phyloP scores from a whole-genome alignment of 1,140 invertebrate genomes.

The Ericerus pela region DNA sequence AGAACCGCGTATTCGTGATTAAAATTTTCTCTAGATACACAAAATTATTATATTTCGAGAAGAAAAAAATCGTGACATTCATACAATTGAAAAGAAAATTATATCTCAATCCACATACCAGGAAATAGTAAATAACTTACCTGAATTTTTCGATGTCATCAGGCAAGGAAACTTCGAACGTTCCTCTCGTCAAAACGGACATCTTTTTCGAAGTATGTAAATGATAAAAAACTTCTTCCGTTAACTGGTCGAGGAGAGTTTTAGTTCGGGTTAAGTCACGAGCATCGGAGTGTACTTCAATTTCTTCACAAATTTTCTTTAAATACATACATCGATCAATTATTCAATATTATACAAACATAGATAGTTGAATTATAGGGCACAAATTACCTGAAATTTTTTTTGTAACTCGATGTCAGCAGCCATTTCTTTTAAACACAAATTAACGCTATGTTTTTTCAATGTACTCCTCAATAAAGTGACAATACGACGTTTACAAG shows the following conservation, averaged over 20 bases:
- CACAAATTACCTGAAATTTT: background rate
- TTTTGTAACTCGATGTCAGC: background rate
- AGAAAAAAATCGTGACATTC: too few species aligned
- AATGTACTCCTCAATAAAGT: slow-evolving; percentile 45
- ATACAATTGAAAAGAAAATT: too few species aligned
- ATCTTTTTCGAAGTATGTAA: background rate
- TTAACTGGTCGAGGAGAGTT: background rate
- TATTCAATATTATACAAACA: background rate
- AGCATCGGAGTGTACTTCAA: background rate
- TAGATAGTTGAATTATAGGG: slow-evolving; percentile 33
- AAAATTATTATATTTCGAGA: background rate
- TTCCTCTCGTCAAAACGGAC: background rate
- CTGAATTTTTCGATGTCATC: slow-evolving; percentile 33
- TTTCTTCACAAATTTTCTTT: background rate
- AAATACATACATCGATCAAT: background rate
- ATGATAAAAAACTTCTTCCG: background rate
- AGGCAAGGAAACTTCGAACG: slow-evolving; percentile 14
- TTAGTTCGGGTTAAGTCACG: background rate
- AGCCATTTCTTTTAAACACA: slow-evolving; percentile 41
- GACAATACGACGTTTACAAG: slow-evolving; percentile 46
- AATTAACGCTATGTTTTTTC: slow-evolving; percentile 39
- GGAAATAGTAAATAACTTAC: slow-evolving; percentile 18
- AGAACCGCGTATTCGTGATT: slow-evolving; percentile 17
- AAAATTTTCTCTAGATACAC: slow-evolving; percentile 16
- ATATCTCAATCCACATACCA: background rate